Evolutionary conservation across 2,113 vertebrate genomes (phyloP).

Genomic region (Cololabis saira): DNA sequence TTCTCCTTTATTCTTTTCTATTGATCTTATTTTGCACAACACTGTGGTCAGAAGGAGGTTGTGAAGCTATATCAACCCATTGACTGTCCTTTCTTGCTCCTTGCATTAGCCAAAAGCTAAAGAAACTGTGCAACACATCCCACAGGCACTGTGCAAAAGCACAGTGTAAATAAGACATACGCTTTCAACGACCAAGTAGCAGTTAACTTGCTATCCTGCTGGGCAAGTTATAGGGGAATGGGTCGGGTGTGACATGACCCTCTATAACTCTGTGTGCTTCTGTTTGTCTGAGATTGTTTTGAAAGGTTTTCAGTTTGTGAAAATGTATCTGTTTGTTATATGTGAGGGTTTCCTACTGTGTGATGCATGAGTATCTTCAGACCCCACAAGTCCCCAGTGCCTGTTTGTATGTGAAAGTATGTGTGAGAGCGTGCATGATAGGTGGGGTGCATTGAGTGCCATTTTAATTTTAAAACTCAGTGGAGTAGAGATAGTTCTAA

Average conservation of each 20-base stretch:
- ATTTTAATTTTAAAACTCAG: constrained; percentile 80
- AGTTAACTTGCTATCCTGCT: constrained; percentile 38
- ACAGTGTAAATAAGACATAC: constrained; percentile 37
- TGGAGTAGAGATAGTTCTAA: constrained; percentile 80
- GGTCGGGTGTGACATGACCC: constrained; percentile 16
- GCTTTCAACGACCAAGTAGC: constrained; percentile 3
- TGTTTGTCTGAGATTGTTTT: not conserved
- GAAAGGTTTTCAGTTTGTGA: constrained; percentile 22
- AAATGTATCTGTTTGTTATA: constrained; percentile 3
- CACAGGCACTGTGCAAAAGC: too few species aligned
- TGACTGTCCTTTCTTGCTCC: constrained; percentile 56
- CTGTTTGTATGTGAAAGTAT: constrained; percentile 44
- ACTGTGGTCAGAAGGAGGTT: constrained; percentile 36
- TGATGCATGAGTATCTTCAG: not conserved
- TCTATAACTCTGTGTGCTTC: constrained; percentile 8
- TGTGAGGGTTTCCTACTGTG: not conserved
- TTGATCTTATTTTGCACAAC: constrained; percentile 56
- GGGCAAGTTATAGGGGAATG: constrained; percentile 25
- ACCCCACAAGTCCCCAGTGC: not conserved
- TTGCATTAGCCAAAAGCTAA: constrained; percentile 48
- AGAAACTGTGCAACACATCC: too few species aligned
- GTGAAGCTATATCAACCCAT: constrained; percentile 65
- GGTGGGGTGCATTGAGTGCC: constrained; percentile 64
- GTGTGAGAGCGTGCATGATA: constrained; percentile 50
- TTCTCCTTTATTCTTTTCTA: constrained; percentile 48